Evolutionary conservation across 2,113 vertebrate genomes (phyloP), one percentile per base, ranked within the genome.

Genomic region (Tetrao urogallus): DNA sequence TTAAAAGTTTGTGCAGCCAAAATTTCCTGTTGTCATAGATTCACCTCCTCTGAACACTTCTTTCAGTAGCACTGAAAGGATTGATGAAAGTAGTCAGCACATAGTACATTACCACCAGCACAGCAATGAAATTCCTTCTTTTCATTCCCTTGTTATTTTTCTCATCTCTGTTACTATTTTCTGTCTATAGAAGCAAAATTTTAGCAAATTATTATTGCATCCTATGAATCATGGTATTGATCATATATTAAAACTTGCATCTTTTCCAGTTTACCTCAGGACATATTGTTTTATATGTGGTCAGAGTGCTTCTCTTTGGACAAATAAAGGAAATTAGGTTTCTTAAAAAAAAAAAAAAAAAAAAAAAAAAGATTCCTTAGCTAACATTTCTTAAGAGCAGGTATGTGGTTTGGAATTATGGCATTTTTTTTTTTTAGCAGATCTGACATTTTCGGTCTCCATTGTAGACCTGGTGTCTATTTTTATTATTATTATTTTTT

Each of bases 81-180:
- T n/a, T 63, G 8, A 6, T 52, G 6, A 57, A 74, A 0, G 0
- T 5, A 25, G 10, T 25, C 22, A 1, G 21, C 11, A 13, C 74
- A 15, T 43, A 3, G 0, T 5, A 36, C 11, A 24, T 42, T 67
- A 42, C 5, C 38, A 67, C 43, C 38, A 67, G 18, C 10, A 36
- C 30, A 60, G 9, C 10, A 57, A 60, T 54, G 21, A 3, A 8
- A 13, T 38, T 19, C 4, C 28, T 28, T 11, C 15, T 83, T 91
- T 83, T 27, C 6, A n/a, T 36, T 92, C 10, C 4, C 13, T 7
- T 45, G 11, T 66, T 18, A 71, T 7, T 77, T 91, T 48, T 10
- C 2, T 50, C 2, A 5, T 36, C 52, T 63, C 4, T 90, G 77
- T 52, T 57, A 13, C 11, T 66, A 3, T 8, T 7, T 86, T 73